A percentile compares a stretch with the other conserved stretches of the same genome.
These are phyloP conservation scores for Drosophila arizonae DNA, from an alignment of 1,140 invertebrate genomes.

Conservation along the genomic window DNA sequence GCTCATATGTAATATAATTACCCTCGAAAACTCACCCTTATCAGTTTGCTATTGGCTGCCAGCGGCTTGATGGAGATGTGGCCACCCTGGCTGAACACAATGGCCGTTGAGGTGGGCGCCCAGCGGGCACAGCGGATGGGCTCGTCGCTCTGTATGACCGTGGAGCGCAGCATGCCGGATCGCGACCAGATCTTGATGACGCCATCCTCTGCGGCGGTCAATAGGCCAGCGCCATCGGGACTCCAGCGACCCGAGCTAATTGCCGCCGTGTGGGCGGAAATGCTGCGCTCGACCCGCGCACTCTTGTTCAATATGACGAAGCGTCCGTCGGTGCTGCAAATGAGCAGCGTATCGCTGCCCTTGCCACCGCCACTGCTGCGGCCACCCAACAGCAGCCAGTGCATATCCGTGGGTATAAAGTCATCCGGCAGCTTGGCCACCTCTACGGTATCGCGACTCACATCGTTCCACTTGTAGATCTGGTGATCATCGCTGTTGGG, in stretches of 20 bases:
- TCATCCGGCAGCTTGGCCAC: slow-evolving; percentile 91
- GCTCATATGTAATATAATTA: too few species aligned
- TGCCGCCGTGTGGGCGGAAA: slow-evolving; percentile 97
- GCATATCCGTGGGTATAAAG: slow-evolving; percentile 94
- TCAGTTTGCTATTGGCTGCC: slow-evolving; percentile 93
- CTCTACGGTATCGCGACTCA: slow-evolving; percentile 89
- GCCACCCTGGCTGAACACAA: slow-evolving; percentile 93
- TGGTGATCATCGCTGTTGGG: slow-evolving; percentile 93
- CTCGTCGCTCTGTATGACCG: slow-evolving; percentile 91
- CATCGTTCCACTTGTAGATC: slow-evolving; percentile 93
- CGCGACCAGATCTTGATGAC: slow-evolving; percentile 98
- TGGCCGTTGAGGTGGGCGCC: slow-evolving; percentile 92
- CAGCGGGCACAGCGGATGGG: slow-evolving; percentile 93
- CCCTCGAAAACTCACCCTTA: slow-evolving; percentile 86
- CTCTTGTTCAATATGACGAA: slow-evolving; percentile 90
- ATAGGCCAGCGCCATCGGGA: slow-evolving; percentile 94
- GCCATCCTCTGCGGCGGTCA: slow-evolving; percentile 98
- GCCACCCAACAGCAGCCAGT: slow-evolving; percentile 87
- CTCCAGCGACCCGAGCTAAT: slow-evolving; percentile 94
- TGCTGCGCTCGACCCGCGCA: slow-evolving; percentile 95
- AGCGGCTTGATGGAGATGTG: slow-evolving; percentile 94
- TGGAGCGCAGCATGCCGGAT: slow-evolving; percentile 96
- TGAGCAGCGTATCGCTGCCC: slow-evolving; percentile 91
- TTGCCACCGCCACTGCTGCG: slow-evolving; percentile 85
- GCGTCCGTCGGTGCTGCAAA: slow-evolving; percentile 94